Base-by-base conservation (phyloP, 2,888 invertebrate genomes). In the Psococerastis gibbosa region DNA sequence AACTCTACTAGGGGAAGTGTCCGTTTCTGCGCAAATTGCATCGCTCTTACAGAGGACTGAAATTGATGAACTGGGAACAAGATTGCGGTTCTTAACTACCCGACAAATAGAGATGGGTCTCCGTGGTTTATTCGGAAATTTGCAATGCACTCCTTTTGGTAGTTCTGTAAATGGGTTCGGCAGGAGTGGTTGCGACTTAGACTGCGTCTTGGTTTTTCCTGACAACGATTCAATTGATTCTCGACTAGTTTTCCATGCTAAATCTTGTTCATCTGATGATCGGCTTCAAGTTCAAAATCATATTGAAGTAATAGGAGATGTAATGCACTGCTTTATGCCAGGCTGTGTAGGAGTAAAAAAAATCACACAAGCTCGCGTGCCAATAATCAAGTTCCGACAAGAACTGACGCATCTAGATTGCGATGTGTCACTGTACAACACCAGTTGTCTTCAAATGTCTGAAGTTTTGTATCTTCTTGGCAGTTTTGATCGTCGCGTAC, bases 331-430 rank as follows among this genome's bases (percentile, higher is more conserved):
- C 5, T 20, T 38, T 38, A 20, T 38, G 22, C 38, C 38, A 4
- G 38, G 38, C 13, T 38, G 38, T 17, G 5, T 22, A 5, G 38
- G 22, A 5, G 38, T 22, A 4, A 17, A 9, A 5, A 17, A 17
- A 20, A 38, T 38, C 8, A 5, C 38, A 5, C 6, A 38, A 13
- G 38, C 38, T 11, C 15, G 16, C 3, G 38, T 38, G 5, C 38
- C 38, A 3, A 38, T 38, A 18, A 22, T 38, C 8, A 38, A 18
- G 20, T 38, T 5, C 22, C 38, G 38, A 16, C 38, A 38, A 38
- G 18, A 38, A 4, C 20, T 16, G n/a, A 38, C 38, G 4, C n/a
- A 17, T 38, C 11, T 38, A 38, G 38, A 38, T 5, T 38, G 38
- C 22, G 38, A 38, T 38, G 8, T 38, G 4, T 38, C 38, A 18